Percentiles rank a stretch among this genome's conserved stretches.
Evolutionary conservation across 2,113 vertebrate genomes (phyloP).

Genomic region (Bufo gargarizans): DNA sequence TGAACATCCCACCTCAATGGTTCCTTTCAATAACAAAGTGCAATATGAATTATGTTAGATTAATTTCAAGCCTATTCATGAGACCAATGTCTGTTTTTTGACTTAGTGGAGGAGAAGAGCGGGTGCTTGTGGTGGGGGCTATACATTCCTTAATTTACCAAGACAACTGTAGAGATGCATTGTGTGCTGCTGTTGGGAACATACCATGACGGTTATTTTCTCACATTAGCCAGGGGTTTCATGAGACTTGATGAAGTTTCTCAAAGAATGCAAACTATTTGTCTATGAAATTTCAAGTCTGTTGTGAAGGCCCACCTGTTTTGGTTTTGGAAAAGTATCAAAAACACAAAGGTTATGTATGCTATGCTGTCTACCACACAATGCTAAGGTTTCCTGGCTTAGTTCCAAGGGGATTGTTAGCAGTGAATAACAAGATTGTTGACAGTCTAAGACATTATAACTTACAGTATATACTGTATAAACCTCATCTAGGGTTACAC

Average conservation of each 20-base stretch:
- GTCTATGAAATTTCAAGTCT: slow-evolving; percentile 52
- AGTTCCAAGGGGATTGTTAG: slow-evolving; percentile 6
- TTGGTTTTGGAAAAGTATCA: slow-evolving; percentile 50
- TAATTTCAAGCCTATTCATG: slow-evolving; percentile 10
- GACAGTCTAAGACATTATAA: background rate
- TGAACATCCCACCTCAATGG: slow-evolving; percentile 18
- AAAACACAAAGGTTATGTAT: slow-evolving; percentile 47
- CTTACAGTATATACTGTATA: background rate
- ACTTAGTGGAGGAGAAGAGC: background rate
- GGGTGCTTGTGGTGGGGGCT: slow-evolving; percentile 16
- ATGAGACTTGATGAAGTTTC: slow-evolving; percentile 54
- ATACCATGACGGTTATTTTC: slow-evolving; percentile 56
- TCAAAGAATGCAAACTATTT: slow-evolving; percentile 53
- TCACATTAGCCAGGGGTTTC: slow-evolving; percentile 58
- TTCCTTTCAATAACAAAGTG: slow-evolving; percentile 39
- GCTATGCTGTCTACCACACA: background rate
- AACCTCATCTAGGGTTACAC: background rate
- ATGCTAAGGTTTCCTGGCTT: background rate
- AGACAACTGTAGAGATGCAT: slow-evolving; percentile 57
- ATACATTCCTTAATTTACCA: slow-evolving; percentile 57
- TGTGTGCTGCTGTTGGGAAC: slow-evolving; percentile 51
- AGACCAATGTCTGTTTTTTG: slow-evolving; percentile 18
- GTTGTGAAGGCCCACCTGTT: slow-evolving; percentile 55
- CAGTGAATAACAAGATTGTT: slow-evolving; percentile 8
- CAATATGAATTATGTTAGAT: slow-evolving; percentile 30